Conservation (phyloP, 1,140 invertebrate genomes). For the Brachionus calyciflorus region DNA sequence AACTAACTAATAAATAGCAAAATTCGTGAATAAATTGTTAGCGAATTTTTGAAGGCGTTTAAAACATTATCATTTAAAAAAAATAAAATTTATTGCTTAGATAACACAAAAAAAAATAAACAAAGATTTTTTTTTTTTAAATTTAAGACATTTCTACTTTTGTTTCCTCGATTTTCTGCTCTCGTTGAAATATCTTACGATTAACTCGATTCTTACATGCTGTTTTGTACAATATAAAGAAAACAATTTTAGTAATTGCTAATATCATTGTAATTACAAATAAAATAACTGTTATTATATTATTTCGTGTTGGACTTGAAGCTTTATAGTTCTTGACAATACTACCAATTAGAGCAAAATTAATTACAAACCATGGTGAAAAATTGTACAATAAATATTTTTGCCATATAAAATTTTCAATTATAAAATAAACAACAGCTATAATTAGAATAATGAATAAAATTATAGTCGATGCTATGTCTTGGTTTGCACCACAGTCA, state of each 20-base stretch:
- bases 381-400: conserved; percentile 53
- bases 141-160: neutral
- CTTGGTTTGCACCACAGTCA: conserved; percentile 31
- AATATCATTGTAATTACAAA: conserved; percentile 17
- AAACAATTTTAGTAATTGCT: conserved; percentile 14
- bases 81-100: too few species aligned
- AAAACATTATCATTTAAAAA: too few species aligned
- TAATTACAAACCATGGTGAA: conserved; percentile 53
- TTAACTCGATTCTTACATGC: neutral
- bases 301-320: conserved; percentile 23
- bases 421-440: conserved; percentile 50
- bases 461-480: conserved; percentile 49
- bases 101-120: too few species aligned
- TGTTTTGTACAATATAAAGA: conserved; percentile 24
- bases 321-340: conserved; percentile 26
- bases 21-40: too few species aligned
- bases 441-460: conserved; percentile 48
- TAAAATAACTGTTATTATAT: conserved; percentile 40
- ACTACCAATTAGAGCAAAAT: conserved; percentile 52
- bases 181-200: neutral
- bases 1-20: too few species aligned
- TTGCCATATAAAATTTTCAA: conserved; percentile 52
- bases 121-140: too few species aligned
- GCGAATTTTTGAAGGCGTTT: too few species aligned
- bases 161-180: neutral